Conservation (phyloP, 2,888 invertebrate species). For the Mongoloraphidia duomilia region DNA sequence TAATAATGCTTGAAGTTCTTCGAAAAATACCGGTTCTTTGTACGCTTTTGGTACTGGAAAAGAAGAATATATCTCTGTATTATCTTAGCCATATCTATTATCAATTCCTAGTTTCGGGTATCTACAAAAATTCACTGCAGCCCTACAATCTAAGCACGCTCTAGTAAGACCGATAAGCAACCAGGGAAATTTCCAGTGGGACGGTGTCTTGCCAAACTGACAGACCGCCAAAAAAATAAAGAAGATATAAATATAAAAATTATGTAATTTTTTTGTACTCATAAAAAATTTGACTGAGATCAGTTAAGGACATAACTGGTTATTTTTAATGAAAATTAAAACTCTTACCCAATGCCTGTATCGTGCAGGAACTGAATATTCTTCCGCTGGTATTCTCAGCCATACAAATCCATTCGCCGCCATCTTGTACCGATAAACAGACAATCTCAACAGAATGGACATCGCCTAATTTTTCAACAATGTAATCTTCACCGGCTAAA, state of each 20-base stretch:
- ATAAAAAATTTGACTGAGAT: too few species aligned
- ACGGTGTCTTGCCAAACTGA: slow-evolving; percentile 3
- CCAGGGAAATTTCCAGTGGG: not conserved
- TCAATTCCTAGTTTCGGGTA: not conserved
- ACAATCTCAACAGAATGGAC: slow-evolving; percentile 76
- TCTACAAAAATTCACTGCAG: too few species aligned
- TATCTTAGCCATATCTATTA: slow-evolving; percentile 5
- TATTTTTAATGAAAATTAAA: too few species aligned
- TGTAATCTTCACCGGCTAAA: slow-evolving; percentile 58
- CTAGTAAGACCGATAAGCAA: slow-evolving; percentile 4
- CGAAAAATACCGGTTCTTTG: slow-evolving; percentile 74
- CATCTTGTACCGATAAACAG: slow-evolving; percentile 67
- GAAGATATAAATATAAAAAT: too few species aligned
- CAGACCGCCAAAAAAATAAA: not conserved
- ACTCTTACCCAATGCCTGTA: slow-evolving; percentile 55
- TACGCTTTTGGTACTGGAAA: slow-evolving; percentile 70
- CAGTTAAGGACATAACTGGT: too few species aligned
- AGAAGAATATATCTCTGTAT: not conserved
- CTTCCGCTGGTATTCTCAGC: slow-evolving; percentile 64
- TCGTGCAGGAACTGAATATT: slow-evolving; percentile 58
- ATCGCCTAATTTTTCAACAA: slow-evolving; percentile 67
- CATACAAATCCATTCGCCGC: slow-evolving; percentile 73
- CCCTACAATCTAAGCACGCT: too few species aligned
- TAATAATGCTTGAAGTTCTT: slow-evolving; percentile 65
- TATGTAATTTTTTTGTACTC: not conserved